Percentiles rank a stretch among this genome's conserved stretches.
Evolutionary conservation across 2,797 vertebrate genomes (phyloP).

Genomic region (Anisognathus igniventris): DNA sequence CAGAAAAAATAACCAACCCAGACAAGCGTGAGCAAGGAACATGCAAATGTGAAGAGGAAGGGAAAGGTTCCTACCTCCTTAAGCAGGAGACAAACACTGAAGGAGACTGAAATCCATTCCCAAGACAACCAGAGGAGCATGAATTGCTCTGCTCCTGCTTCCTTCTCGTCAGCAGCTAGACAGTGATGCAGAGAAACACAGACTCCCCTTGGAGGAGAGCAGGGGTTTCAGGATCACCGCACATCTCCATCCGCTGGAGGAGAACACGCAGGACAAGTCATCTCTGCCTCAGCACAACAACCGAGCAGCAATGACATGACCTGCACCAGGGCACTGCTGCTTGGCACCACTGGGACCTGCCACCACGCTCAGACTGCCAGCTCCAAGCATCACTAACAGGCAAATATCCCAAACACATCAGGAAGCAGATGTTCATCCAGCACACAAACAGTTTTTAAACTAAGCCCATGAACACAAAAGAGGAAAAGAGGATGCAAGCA

Average conservation of each 20-base stretch:
- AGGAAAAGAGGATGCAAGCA: background rate
- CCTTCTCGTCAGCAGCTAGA: background rate
- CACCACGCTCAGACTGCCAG: background rate
- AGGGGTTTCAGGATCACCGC: accelerated
- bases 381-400: background rate
- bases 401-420: background rate
- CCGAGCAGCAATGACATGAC: accelerated
- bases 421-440: background rate
- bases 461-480: background rate
- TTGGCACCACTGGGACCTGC: background rate
- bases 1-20: background rate
- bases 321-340: accelerated
- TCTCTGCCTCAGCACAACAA: accelerated
- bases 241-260: accelerated
- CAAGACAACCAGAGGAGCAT: background rate
- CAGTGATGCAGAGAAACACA: accelerated
- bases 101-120: background rate
- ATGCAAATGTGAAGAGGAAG: background rate
- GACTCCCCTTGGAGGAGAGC: background rate
- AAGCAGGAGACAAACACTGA: background rate
- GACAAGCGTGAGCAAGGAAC: background rate
- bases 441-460: background rate
- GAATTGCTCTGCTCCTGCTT: too few species aligned
- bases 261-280: accelerated
- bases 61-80: background rate